These are phyloP conservation scores for Cuculus canorus DNA, from an alignment of 2,797 vertebrate genomes.

Conservation along the genomic window DNA sequence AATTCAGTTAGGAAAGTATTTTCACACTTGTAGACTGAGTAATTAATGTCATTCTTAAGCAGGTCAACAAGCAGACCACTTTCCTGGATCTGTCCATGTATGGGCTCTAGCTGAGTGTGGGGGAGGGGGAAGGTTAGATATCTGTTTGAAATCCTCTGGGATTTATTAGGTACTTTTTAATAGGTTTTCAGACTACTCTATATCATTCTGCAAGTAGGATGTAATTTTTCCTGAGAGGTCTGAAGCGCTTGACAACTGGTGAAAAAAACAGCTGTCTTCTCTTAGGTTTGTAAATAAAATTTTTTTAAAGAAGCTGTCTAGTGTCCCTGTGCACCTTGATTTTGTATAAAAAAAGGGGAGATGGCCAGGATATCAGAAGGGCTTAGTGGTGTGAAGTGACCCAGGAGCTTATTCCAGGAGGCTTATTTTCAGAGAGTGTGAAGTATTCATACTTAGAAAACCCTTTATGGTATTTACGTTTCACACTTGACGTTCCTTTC, in stretches of 20 bases:
- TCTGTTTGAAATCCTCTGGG: background rate
- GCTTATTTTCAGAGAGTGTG: conserved; percentile 40
- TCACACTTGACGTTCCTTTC: background rate
- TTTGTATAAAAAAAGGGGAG: background rate
- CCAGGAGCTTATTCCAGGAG: background rate
- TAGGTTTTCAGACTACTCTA: background rate
- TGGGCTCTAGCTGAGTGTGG: background rate
- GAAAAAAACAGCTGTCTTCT: background rate
- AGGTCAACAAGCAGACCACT: background rate
- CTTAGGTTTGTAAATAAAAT: background rate
- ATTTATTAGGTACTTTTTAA: background rate
- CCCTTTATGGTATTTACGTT: background rate
- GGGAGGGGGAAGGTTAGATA: background rate
- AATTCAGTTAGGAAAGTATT: background rate
- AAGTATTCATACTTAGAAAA: background rate
- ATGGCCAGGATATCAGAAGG: background rate
- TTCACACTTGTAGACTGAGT: background rate
- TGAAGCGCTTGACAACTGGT: background rate
- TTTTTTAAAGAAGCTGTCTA: background rate
- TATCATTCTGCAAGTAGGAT: background rate
- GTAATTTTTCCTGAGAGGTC: background rate
- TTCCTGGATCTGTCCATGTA: background rate
- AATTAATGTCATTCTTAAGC: background rate
- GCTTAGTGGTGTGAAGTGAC: background rate
- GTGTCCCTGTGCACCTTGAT: background rate